phyloP scores from a whole-genome alignment of 2,888 invertebrate species.

The Melieria picta region DNA sequence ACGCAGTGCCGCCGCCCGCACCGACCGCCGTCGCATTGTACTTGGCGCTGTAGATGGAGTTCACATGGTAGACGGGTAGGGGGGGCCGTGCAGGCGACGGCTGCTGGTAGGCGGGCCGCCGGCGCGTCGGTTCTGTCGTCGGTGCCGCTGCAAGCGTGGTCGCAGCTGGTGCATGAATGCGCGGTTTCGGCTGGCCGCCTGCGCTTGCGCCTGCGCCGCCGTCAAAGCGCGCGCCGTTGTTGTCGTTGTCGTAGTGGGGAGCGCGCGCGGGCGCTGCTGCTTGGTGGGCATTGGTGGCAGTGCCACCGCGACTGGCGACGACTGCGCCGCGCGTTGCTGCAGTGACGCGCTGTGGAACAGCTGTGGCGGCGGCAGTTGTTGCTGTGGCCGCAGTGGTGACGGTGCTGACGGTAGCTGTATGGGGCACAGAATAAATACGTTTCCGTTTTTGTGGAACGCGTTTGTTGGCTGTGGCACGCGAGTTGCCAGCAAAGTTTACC shows the following conservation, averaged over 20 bases:
- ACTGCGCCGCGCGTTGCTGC: conserved; percentile 16
- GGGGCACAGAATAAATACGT: conserved; percentile 62
- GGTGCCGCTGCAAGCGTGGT: conserved; percentile 42
- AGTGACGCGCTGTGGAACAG: conserved; percentile 16
- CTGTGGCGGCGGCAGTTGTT: conserved; percentile 39
- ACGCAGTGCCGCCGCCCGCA: conserved; percentile 36
- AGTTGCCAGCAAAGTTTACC: conserved; percentile 57
- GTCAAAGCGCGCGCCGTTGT: conserved; percentile 28
- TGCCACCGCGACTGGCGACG: conserved; percentile 43
- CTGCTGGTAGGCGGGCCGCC: conserved; percentile 15
- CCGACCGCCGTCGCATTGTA: conserved; percentile 28
- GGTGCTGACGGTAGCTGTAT: conserved; percentile 51
- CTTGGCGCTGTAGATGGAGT: conserved; percentile 45
- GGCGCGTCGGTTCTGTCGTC: conserved; percentile 42
- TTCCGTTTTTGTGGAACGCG: conserved; percentile 60
- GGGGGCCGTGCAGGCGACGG: conserved; percentile 39
- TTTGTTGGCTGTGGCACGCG: conserved; percentile 46
- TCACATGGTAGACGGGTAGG: conserved; percentile 45
- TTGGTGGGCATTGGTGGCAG: conserved; percentile 51
- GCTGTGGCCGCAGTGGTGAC: conserved; percentile 34
- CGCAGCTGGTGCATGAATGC: conserved; percentile 35
- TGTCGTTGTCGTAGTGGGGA: conserved; percentile 35
- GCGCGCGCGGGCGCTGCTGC: conserved; percentile 47
- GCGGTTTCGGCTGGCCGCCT: conserved; percentile 37
- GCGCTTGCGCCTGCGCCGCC: conserved; percentile 6